Conservation (phyloP, 2,797 vertebrate species). For the Hypotaenidia okinawae region DNA sequence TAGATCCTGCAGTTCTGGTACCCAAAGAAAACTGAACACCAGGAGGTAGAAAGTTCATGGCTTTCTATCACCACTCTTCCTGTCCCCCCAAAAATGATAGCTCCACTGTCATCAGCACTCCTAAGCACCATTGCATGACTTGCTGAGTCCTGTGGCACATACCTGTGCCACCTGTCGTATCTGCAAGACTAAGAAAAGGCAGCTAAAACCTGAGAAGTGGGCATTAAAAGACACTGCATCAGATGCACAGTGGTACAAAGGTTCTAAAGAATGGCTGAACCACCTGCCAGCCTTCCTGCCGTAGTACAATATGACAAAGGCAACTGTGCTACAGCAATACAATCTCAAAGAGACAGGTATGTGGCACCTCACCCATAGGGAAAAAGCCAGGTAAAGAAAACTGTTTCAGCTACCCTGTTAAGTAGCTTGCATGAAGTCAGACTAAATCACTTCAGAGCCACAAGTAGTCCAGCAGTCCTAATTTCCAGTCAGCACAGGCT, state of each 20-base stretch:
- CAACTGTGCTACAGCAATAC: not conserved
- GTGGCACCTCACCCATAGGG: no score
- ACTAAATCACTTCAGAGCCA: not conserved
- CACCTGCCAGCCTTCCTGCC: not conserved
- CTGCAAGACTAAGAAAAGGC: not conserved
- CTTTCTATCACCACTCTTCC: not conserved
- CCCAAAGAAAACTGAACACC: not conserved
- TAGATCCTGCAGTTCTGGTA: not conserved
- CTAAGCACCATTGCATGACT: not conserved
- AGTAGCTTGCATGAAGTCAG: not conserved
- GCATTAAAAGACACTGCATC: no score
- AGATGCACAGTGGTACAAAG: not conserved
- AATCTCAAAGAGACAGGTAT: not conserved
- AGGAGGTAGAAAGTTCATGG: no score
- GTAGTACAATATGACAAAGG: not conserved
- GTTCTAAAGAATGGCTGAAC: not conserved
- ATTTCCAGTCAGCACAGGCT: not conserved
- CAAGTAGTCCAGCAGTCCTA: not conserved
- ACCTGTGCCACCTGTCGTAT: not conserved
- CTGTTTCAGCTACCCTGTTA: not conserved
- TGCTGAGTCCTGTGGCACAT: not conserved
- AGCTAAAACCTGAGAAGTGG: not conserved
- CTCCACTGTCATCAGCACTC: not conserved
- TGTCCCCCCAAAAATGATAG: not conserved
- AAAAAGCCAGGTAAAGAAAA: not conserved